phyloP scores from a whole-genome alignment of 2,797 vertebrate genomes.

The Sphaeramia orbicularis region DNA sequence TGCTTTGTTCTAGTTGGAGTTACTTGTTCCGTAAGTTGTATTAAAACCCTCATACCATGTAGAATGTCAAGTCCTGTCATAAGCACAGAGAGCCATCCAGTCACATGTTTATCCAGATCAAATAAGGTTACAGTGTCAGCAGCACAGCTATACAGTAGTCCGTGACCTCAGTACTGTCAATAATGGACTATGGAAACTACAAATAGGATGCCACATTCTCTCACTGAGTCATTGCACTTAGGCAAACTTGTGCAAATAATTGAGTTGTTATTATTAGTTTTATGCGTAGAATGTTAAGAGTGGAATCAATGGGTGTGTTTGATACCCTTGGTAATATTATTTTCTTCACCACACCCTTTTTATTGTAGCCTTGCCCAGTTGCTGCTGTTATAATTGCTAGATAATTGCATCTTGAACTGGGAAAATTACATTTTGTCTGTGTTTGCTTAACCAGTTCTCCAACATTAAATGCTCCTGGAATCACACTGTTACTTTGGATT shows the following conservation, averaged over 20 bases:
- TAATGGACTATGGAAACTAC: background rate
- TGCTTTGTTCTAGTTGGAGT: too few relatives aligned
- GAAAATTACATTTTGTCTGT: constrained; percentile 23
- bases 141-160: constrained; percentile 27
- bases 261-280: background rate
- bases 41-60: constrained; percentile 4
- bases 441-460: constrained; percentile 31
- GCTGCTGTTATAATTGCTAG: constrained; percentile 24
- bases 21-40: background rate
- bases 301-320: background rate
- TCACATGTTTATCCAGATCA: constrained; percentile 23
- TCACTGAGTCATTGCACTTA: background rate
- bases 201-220: background rate
- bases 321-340: background rate
- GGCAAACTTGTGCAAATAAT: background rate
- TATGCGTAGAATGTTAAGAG: too few relatives aligned
- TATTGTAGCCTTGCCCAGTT: constrained; percentile 16
- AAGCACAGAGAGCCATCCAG: constrained; percentile 17
- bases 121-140: constrained; percentile 22
- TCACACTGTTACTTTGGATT: background rate
- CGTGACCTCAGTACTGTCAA: constrained; percentile 26
- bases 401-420: constrained; percentile 39
- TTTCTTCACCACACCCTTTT: constrained; percentile 7
- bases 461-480: constrained; percentile 23
- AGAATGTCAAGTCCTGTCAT: constrained; percentile 8